Base-by-base conservation (phyloP, 1,140 invertebrate genomes). In the Lithobius niger region DNA sequence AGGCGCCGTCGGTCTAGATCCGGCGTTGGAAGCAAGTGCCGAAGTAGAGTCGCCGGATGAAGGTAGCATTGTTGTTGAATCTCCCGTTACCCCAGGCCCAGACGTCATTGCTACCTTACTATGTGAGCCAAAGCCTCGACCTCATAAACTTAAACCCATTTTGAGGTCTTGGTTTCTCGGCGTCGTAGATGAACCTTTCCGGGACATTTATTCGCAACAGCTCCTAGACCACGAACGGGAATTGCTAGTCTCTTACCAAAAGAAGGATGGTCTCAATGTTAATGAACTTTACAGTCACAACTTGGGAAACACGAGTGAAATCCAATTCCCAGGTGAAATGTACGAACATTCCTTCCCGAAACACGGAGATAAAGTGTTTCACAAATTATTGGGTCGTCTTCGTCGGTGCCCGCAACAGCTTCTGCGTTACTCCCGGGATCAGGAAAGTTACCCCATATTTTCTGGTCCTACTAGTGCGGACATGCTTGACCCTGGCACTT, bases 301-400 rank as follows among this genome's bases (percentile, higher is more conserved):
- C 27, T 6, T 1, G 57, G 56, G 22, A 66, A 62, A 57, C 58
- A 58, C 52, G 59, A 55, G 50, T 43, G 56, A 58, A 45, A 48
- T 45, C 6, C 40, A 28, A 10, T 42, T 27, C 10, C 65, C 65
- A 3, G 69, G 69, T 13, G 84, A 87, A 65, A 76, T 77, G 25
- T 92, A 91, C 66, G 88, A 91, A 60, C 85, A 86, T 62, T 75
- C 76, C 6, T 63, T 77, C 31, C 84, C 87, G 0, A 74, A 77
- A 6, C 87, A 90, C 67, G 87, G 86, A 1, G 87, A 92, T 66
- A 76, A 79, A 58, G 75, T 84, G 66, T 88, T 88, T 64, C 82
- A 91, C 68, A 78, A 83, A 57, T 90, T 91, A 62, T 61, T 83
- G 1, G 79, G 79, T 26, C 77, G 78, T 54, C 75, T 90, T 42